phyloP scores from a whole-genome alignment of 2,888 invertebrate species.

The Pedicia rivosa region DNA sequence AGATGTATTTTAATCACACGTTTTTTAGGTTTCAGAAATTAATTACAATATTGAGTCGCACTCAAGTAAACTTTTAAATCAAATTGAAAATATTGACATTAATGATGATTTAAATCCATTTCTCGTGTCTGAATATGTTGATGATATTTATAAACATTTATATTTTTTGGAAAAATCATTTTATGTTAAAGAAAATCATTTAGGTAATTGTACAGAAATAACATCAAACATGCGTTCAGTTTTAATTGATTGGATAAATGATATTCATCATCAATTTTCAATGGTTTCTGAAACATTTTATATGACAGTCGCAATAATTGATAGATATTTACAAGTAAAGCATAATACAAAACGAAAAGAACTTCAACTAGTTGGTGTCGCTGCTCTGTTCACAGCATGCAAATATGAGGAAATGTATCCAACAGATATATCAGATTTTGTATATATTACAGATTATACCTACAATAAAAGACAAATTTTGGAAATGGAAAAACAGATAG shows the following conservation, averaged over 20 bases:
- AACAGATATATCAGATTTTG: conserved; percentile 76
- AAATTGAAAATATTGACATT: conserved; percentile 57
- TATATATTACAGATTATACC: conserved; percentile 78
- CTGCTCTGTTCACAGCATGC: conserved; percentile 77
- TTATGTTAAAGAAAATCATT: conserved; percentile 44
- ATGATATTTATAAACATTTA: conserved; percentile 79
- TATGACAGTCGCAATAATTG: conserved; percentile 72
- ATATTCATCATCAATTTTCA: conserved; percentile 76
- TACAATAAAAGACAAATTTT: conserved; percentile 65
- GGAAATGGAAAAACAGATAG: conserved; percentile 66
- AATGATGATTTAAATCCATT: conserved; percentile 58
- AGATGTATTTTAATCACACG: too few species aligned
- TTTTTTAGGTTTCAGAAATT: too few species aligned
- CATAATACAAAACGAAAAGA: conserved; percentile 46
- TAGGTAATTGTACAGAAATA: conserved; percentile 41
- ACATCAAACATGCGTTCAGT: conserved; percentile 77
- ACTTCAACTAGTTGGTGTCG: conserved; percentile 77
- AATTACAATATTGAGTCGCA: too few species aligned
- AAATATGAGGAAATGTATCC: conserved; percentile 93
- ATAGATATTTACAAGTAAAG: conserved; percentile 52
- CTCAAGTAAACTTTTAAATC: conserved; percentile 18
- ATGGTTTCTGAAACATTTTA: conserved; percentile 80
- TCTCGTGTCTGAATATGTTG: conserved; percentile 69
- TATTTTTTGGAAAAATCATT: conserved; percentile 53
- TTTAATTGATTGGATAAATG: conserved; percentile 86